Percentiles rank a stretch among this genome's conserved stretches.
phyloP scores from a whole-genome alignment of 2,888 invertebrate species.

The Thalpophila matura region DNA sequence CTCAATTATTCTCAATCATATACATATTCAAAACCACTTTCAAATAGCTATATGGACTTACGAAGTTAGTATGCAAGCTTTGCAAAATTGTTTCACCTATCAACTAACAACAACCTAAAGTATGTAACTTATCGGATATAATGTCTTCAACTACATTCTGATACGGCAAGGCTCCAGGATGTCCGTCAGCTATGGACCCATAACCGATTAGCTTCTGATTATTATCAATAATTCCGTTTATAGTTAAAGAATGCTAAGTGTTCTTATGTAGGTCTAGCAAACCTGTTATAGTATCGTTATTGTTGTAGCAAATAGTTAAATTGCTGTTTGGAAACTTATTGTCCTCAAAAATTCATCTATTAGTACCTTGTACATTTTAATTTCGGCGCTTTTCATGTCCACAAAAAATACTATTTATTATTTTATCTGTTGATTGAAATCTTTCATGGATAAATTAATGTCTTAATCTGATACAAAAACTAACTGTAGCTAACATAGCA shows the following conservation, averaged over 20 bases:
- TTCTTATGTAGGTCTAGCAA: conserved; percentile 6
- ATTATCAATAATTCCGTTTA: conserved; percentile 31
- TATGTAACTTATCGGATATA: conserved; percentile 25
- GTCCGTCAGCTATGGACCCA: conserved; percentile 15
- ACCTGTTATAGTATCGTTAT: not conserved
- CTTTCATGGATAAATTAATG: conserved; percentile 8
- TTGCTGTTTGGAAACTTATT: not conserved
- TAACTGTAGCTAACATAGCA: conserved; percentile 5
- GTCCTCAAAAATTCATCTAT: too few relatives aligned
- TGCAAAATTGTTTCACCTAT: conserved; percentile 12
- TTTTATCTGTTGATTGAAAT: not conserved
- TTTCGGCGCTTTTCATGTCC: not conserved
- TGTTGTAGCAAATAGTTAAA: not conserved
- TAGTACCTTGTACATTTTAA: not conserved
- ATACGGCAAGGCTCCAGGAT: conserved; percentile 27
- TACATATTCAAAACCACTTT: too few relatives aligned
- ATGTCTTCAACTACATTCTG: conserved; percentile 5
- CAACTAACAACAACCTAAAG: conserved; percentile 5
- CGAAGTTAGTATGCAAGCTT: conserved; percentile 5
- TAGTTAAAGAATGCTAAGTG: conserved; percentile 22
- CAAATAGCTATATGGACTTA: not conserved
- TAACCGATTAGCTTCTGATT: conserved; percentile 28
- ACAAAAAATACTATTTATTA: not conserved
- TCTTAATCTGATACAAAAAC: conserved; percentile 7
- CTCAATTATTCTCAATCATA: too few relatives aligned